Percentiles rank a stretch among this genome's conserved stretches.
Evolutionary conservation across 2,113 vertebrate species (phyloP).

Genomic region (Apeltes quadracus): DNA sequence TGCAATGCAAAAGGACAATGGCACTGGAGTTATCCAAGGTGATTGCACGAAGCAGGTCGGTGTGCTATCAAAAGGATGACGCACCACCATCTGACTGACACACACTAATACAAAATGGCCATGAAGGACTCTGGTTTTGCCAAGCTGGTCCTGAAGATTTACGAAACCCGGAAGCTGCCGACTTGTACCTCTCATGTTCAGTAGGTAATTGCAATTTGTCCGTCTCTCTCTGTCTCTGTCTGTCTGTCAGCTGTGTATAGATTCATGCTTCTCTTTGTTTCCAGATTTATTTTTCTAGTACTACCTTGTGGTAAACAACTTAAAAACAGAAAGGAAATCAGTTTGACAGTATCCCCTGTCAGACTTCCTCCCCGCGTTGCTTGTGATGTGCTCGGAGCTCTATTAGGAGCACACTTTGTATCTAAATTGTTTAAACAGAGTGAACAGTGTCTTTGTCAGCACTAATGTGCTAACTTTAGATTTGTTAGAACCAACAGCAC

Average conservation of each 20-base stretch:
- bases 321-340: not conserved
- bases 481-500: not conserved
- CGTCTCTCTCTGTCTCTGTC: not conserved
- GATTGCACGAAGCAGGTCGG: conserved; percentile 52
- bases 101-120: conserved; percentile 46
- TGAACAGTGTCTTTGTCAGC: not conserved
- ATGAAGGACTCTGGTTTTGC: conserved; percentile 44
- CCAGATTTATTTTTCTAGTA: not conserved
- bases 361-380: not conserved
- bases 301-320: not conserved
- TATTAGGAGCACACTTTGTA: not conserved
- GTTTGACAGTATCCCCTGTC: not conserved
- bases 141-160: conserved; percentile 22
- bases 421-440: not conserved
- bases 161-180: conserved; percentile 19
- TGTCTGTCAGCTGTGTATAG: too few relatives aligned
- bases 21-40: conserved; percentile 42
- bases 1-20: conserved; percentile 55
- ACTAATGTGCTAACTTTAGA: not conserved
- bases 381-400: not conserved
- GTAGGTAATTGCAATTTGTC: conserved; percentile 13
- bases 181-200: not conserved
- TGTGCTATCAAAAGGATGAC: conserved; percentile 44
- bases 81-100: conserved; percentile 35
- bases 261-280: too few relatives aligned